Evolutionary conservation across 2,888 invertebrate genomes (phyloP).

Genomic region (Lycophotia porphyrea): DNA sequence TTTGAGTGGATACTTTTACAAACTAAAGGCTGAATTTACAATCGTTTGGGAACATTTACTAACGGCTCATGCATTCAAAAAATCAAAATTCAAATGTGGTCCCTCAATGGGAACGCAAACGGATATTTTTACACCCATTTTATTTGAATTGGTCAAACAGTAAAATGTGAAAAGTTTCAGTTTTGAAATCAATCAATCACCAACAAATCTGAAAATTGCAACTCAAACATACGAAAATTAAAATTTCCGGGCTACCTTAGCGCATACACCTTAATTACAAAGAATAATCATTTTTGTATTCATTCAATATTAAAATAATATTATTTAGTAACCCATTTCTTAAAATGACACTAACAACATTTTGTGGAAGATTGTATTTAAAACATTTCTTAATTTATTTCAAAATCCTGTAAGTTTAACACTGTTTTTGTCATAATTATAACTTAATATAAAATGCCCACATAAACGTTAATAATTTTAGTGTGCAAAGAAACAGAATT

Average conservation of each 20-base stretch:
- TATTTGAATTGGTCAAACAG: too few species aligned
- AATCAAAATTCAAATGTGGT: too few species aligned
- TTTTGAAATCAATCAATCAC: background rate
- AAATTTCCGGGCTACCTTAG: background rate
- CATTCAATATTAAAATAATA: conserved; percentile 8
- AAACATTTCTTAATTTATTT: conserved; percentile 1
- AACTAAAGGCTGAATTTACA: too few species aligned
- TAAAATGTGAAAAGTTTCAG: too few species aligned
- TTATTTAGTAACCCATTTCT: conserved; percentile 20
- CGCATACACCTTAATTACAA: background rate
- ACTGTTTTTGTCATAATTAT: conserved; percentile 4
- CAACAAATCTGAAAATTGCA: background rate
- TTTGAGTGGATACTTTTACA: too few species aligned
- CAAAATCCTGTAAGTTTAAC: background rate
- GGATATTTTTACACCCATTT: too few species aligned
- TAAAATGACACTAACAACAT: conserved; percentile 32
- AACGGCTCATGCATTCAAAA: too few species aligned
- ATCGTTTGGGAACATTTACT: too few species aligned
- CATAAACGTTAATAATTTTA: background rate
- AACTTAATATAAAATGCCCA: conserved; percentile 1
- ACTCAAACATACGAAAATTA: background rate
- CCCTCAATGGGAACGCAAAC: too few species aligned
- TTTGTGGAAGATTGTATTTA: conserved; percentile 7
- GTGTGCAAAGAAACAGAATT: background rate
- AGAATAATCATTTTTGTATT: background rate